phyloP scores from a whole-genome alignment of 2,888 invertebrate genomes.

The Volucella bombylans region DNA sequence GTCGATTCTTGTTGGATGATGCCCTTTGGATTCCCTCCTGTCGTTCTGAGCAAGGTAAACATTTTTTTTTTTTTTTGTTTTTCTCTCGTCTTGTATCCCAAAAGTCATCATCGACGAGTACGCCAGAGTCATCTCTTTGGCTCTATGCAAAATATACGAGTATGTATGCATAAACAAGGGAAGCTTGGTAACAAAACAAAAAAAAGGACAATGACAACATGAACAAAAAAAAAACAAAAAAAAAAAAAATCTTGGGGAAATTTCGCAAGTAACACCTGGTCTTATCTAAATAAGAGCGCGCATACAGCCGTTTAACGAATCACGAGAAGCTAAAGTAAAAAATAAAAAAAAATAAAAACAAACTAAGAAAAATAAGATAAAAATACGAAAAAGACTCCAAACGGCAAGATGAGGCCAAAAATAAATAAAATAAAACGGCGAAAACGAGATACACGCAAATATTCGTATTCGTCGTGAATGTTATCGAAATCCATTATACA shows the following conservation, averaged over 20 bases:
- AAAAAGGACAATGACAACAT: not conserved
- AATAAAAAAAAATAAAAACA: too few species aligned
- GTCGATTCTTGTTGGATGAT: constrained; percentile 19
- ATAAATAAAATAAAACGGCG: constrained; percentile 12
- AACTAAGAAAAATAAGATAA: not conserved
- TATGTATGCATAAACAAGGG: not conserved
- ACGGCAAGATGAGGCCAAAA: constrained; percentile 19
- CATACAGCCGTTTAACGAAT: constrained; percentile 67
- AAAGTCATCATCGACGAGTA: constrained; percentile 22
- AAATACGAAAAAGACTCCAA: not conserved
- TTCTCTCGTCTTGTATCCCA: not conserved
- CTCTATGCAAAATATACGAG: constrained; percentile 33
- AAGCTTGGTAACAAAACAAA: constrained; percentile 16
- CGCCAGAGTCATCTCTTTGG: not conserved
- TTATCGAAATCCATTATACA: constrained; percentile 63
- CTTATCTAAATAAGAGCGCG: constrained; percentile 72
- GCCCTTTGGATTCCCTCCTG: constrained; percentile 60
- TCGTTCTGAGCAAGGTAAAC: constrained; percentile 50
- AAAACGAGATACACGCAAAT: constrained; percentile 53
- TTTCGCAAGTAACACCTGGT: constrained; percentile 72
- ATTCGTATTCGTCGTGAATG: constrained; percentile 62
- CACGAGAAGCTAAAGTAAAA: constrained; percentile 54
- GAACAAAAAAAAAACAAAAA: constrained; percentile 1
- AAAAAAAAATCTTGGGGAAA: constrained; percentile 52
- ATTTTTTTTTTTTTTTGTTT: constrained; percentile 11